Conservation (phyloP, 2,113 vertebrate genomes). For the Tachuris rubrigastra region DNA sequence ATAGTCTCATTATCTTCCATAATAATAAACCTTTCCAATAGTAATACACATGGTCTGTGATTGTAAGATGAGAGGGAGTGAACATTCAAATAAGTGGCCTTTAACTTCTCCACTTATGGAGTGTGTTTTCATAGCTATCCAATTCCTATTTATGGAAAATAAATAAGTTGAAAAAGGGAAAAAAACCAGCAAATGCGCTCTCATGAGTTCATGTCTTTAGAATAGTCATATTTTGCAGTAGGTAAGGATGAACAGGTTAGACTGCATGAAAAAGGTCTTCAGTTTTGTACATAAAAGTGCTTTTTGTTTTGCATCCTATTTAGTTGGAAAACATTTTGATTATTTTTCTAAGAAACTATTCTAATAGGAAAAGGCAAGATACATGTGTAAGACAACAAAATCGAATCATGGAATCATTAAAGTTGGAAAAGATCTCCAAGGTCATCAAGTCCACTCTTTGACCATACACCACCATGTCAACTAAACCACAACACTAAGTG, state of each 20-base stretch:
- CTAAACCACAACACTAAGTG: not conserved
- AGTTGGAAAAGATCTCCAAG: not conserved
- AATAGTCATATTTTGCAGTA: not conserved
- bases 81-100: not conserved
- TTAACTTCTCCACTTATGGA: not conserved
- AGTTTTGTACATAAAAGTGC: not conserved
- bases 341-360: not conserved
- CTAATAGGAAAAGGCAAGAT: not conserved
- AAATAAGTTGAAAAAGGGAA: not conserved
- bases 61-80: conserved; percentile 31
- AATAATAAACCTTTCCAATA: conserved; percentile 64
- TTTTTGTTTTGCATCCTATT: not conserved
- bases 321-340: not conserved
- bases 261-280: not conserved
- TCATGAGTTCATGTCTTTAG: not conserved
- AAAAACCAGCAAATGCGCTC: rapidly evolving
- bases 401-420: not conserved
- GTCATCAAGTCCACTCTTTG: not conserved
- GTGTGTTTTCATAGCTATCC: not conserved
- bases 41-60: conserved; percentile 36
- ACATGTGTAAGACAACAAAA: not conserved
- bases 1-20: conserved; percentile 56
- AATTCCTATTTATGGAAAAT: not conserved
- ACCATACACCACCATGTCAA: not conserved
- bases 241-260: not conserved